Evolutionary conservation across 2,113 vertebrate species (phyloP), one percentile per base, ranked within the genome.

Genomic region (Apus apus): DNA sequence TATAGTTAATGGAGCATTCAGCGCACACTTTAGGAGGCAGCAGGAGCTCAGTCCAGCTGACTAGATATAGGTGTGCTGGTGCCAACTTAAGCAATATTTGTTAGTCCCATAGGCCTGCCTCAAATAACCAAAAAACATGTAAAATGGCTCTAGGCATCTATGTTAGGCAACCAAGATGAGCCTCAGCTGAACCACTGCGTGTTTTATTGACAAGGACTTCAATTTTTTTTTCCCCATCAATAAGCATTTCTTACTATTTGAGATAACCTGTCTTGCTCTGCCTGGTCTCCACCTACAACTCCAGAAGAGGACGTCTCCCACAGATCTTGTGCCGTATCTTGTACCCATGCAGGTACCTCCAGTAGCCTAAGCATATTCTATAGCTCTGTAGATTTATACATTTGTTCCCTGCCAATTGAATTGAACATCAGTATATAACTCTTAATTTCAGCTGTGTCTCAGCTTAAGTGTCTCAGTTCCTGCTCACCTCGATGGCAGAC

Each of bases 1-100:
- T 94, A 84, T 5, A 27, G 56, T 81, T 93, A 94, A 90, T 57
- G 26, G 76, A 86, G 38, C 65, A 90, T 84, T 74, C 76, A 75
- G 38, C 4, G 12, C 53, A 40, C 83, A 64, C 60, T 84, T 84
- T 80, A 90, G 61, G 43, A 90, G 13, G 16, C 76, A 93, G 48
- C 12, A 64, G 73, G 54, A 89, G 34, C 53, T 64, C 68, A 70
- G 0, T 84, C 56, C 86, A 86, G 32, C 3, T 23, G 22, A 61
- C 46, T 72, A 88, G 22, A 67, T 66, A 80, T 13, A 83, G 23
- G 18, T 87, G 60, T 53, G 57, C 65, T 74, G 64, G 48, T n/a
- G 18, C 29, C 38, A 81, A 40, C 13, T 90, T 72, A 71, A 81
- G 32, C 9, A 30, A 22, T 56, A 71, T 48, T 79, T 80, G 1